These are phyloP conservation scores for Lepilemur ruficaudatus DNA, from an alignment of 2,797 vertebrate genomes.

Conservation along the genomic window DNA sequence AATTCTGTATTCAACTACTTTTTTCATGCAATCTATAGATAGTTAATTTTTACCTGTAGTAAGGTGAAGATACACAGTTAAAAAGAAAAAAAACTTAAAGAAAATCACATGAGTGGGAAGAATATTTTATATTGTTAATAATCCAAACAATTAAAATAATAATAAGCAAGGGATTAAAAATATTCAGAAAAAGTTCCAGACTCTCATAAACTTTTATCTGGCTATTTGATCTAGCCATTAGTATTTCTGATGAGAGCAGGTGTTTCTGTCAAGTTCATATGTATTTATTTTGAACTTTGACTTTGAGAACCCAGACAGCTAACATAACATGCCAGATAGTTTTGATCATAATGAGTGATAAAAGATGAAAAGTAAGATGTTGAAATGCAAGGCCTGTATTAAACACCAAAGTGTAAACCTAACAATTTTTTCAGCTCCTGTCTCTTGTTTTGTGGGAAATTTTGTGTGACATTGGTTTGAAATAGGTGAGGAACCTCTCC, in stretches of 20 bases:
- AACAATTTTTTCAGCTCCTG: neutral
- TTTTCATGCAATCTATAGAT: neutral
- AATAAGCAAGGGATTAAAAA: neutral
- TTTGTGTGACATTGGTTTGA: neutral
- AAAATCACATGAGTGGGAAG: neutral
- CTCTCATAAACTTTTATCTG: neutral
- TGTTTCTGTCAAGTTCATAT: conserved; percentile 15
- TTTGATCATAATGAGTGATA: neutral
- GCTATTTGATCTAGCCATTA: neutral
- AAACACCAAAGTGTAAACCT: neutral
- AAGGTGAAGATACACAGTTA: neutral
- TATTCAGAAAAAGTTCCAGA: neutral
- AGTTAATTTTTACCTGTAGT: neutral
- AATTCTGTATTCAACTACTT: neutral
- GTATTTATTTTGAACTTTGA: conserved; percentile 32
- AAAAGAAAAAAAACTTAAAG: neutral
- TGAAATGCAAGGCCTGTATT: neutral
- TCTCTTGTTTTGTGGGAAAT: neutral
- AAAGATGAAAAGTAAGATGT: conserved; percentile 13
- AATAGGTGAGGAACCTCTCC: neutral
- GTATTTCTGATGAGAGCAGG: conserved; percentile 13
- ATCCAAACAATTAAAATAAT: neutral
- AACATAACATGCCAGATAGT: neutral
- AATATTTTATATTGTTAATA: conserved; percentile 21
- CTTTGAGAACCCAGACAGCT: neutral